These are phyloP conservation scores for Peromyscus polionotus DNA, from an alignment of 2,113 vertebrate species.

Conservation along the genomic window DNA sequence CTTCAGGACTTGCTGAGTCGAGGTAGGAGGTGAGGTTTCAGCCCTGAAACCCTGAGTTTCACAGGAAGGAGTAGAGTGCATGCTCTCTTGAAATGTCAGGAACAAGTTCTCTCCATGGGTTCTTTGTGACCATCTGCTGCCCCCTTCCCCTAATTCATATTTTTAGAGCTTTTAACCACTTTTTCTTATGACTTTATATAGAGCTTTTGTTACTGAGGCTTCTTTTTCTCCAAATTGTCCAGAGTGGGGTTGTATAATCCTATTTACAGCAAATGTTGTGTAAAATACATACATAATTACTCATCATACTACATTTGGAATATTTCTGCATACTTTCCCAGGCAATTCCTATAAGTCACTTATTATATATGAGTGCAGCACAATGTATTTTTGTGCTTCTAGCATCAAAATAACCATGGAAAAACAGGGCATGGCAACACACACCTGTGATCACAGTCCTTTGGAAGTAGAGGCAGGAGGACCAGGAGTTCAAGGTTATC, in stretches of 20 bases:
- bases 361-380: neutral
- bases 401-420: neutral
- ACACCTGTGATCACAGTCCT: neutral
- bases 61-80: accelerated
- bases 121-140: accelerated
- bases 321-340: neutral
- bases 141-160: neutral
- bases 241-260: neutral
- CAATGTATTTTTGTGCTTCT: neutral
- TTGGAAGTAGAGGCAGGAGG: too few relatives aligned
- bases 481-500: neutral
- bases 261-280: neutral
- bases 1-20: neutral
- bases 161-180: neutral
- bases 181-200: neutral
- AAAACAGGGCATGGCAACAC: neutral
- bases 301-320: too few relatives aligned
- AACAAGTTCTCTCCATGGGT: neutral
- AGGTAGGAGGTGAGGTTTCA: neutral
- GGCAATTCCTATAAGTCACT: neutral
- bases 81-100: neutral
- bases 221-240: neutral
- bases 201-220: neutral
- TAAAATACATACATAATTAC: neutral
- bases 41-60: neutral